Base-by-base conservation (phyloP, 2,797 vertebrate genomes). In the Lophura swinhoii region DNA sequence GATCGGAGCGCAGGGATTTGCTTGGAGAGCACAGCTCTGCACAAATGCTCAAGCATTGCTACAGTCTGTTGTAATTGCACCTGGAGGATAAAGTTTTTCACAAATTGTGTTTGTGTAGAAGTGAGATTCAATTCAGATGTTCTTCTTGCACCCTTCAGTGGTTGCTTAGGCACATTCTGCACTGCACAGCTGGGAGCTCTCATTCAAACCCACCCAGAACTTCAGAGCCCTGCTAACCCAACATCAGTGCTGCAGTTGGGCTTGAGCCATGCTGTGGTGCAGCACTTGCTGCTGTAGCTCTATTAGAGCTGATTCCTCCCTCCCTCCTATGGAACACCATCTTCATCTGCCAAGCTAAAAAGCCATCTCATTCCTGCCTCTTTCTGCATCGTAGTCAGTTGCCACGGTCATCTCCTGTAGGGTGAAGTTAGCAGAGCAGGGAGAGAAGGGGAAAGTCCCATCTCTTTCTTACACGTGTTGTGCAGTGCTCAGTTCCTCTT, bases 21-120 rank as follows among this genome's bases (percentile, higher is more conserved):
- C 16, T 51, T 28, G 44, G 44, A 8, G 39, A 21, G 20, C 10
- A 29, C 41, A 6, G 8, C 31, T 33, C 24, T 14, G 37, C 9
- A 1, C 5, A 1, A 5, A 4, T 29, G 10, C 41, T 37, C 8
- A 43, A 16, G 2, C 7, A 2, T n/a, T 1, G 22, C 77, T 33
- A 15, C 23, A 24, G 33, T 24, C n/a, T 5, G 6, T 2, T 9
- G 12, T 4, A 0, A 29, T 64, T 68, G 33, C 23, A 4, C 12
- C 17, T 2, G 2, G 72, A 31, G 18, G 5, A 0, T 16, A 4
- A 46, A 46, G 46, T 12, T 46, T 46, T 22, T 46, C 46, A 22
- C 46, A 46, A 11, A 46, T 12, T 22, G 46, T 9, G 37, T 37
- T 82, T 10, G 21, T n/a, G 41, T 79, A 68, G 84, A 84, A 92